Percentiles rank a stretch among this genome's conserved stretches.
These are phyloP conservation scores for Yoshiicerus persimilis DNA, from an alignment of 1,140 invertebrate species.

Conservation along the genomic window DNA sequence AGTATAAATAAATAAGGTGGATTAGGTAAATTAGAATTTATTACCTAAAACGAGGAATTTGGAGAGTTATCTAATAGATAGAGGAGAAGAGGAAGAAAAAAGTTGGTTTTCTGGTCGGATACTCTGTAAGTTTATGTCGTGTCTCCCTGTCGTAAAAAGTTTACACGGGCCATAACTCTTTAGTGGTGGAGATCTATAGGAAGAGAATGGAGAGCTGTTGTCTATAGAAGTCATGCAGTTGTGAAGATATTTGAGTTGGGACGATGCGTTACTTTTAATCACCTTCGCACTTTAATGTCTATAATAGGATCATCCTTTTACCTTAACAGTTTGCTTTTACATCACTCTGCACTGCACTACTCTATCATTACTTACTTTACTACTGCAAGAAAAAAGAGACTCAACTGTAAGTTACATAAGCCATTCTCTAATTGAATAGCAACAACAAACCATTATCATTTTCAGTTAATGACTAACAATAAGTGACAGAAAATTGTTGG, in stretches of 20 bases:
- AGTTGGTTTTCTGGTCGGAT: constrained; percentile 9
- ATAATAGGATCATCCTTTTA: neutral
- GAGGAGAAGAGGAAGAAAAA: neutral
- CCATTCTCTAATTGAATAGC: neutral
- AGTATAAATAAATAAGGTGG: neutral
- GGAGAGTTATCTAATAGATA: neutral
- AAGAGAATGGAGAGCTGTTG: neutral
- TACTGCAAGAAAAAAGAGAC: neutral
- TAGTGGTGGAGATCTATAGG: neutral
- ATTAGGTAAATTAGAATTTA: neutral
- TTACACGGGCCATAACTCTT: constrained; percentile 19
- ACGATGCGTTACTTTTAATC: constrained; percentile 16
- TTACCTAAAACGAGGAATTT: neutral
- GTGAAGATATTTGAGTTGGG: neutral
- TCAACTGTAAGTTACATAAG: neutral
- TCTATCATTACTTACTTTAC: neutral
- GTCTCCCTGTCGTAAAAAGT: constrained; percentile 12
- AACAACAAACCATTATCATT: neutral
- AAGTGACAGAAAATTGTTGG: neutral
- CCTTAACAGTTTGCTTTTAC: neutral
- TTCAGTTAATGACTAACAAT: neutral
- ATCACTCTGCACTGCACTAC: neutral
- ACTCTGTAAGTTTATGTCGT: constrained; percentile 9
- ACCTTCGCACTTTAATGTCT: neutral
- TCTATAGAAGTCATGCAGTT: neutral